These are phyloP conservation scores for Shinisaurus crocodilurus DNA, from an alignment of 2,113 vertebrate genomes.

Conservation along the genomic window DNA sequence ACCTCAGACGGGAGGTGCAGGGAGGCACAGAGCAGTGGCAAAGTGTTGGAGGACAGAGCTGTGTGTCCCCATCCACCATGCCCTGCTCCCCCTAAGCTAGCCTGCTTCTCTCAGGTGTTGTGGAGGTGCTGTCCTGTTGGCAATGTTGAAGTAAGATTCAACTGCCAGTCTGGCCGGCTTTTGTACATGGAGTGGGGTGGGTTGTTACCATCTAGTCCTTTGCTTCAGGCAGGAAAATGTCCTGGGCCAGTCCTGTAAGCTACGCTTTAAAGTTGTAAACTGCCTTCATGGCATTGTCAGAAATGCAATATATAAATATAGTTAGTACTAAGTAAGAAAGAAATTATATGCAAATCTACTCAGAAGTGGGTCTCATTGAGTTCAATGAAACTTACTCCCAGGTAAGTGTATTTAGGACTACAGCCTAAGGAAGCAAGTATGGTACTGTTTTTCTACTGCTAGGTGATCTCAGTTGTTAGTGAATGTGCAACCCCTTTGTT, in stretches of 20 bases:
- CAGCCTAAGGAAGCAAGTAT: neutral
- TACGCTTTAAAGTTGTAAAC: neutral
- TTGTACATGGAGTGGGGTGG: too few species aligned
- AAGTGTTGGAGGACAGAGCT: too few species aligned
- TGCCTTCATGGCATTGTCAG: neutral
- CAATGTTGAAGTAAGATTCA: too few species aligned
- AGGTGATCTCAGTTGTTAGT: conserved; percentile 12
- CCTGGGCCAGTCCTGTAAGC: neutral
- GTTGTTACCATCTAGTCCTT: too few species aligned
- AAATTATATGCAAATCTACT: neutral
- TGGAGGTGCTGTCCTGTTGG: too few species aligned
- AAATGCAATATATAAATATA: neutral
- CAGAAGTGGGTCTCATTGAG: neutral
- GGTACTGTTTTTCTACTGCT: conserved; percentile 33
- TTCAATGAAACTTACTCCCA: neutral
- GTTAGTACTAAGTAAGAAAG: neutral
- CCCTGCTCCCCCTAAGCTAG: too few species aligned
- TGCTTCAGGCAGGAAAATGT: too few species aligned
- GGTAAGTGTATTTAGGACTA: neutral
- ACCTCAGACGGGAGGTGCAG: too few species aligned
- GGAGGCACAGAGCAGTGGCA: too few species aligned
- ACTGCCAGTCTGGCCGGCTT: too few species aligned
- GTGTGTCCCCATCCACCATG: too few species aligned
- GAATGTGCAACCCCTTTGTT: conserved; percentile 1
- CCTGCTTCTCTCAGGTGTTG: too few species aligned